These are phyloP conservation scores for Gymnobelideus leadbeateri DNA, from an alignment of 2,113 vertebrate species.

Conservation along the genomic window DNA sequence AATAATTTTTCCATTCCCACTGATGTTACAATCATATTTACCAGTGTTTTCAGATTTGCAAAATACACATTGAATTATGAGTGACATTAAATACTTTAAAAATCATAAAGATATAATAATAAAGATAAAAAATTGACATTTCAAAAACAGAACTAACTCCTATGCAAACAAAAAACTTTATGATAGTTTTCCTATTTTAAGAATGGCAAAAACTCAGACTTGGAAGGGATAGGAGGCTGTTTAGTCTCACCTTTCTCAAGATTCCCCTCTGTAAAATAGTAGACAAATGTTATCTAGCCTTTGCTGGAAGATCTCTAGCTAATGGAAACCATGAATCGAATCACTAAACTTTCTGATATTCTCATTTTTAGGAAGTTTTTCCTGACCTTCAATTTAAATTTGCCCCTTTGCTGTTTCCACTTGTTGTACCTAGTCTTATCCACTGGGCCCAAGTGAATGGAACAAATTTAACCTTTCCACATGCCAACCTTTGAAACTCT, in stretches of 20 bases:
- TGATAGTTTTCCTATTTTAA: background rate
- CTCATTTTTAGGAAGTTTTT: constrained; percentile 2
- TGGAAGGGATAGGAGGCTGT: background rate
- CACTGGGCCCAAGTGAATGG: background rate
- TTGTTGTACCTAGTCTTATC: background rate
- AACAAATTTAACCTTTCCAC: background rate
- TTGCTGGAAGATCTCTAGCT: background rate
- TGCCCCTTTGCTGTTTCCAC: background rate
- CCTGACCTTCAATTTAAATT: background rate
- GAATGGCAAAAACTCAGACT: background rate
- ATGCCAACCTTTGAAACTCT: background rate
- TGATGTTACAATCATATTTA: background rate
- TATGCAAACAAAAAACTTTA: background rate
- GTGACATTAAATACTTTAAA: background rate
- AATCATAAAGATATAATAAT: background rate
- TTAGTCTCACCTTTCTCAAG: background rate
- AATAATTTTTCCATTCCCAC: background rate
- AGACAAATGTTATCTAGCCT: background rate
- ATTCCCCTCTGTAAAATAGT: background rate
- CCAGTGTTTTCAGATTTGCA: background rate
- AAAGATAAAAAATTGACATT: background rate
- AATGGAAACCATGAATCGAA: background rate
- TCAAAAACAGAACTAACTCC: background rate
- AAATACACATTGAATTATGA: background rate
- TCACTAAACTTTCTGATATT: background rate